A percentile compares a stretch with the other conserved stretches of the same genome.
Conservation (phyloP, 2,888 invertebrate genomes). For the Phrixothrix hirtus region DNA sequence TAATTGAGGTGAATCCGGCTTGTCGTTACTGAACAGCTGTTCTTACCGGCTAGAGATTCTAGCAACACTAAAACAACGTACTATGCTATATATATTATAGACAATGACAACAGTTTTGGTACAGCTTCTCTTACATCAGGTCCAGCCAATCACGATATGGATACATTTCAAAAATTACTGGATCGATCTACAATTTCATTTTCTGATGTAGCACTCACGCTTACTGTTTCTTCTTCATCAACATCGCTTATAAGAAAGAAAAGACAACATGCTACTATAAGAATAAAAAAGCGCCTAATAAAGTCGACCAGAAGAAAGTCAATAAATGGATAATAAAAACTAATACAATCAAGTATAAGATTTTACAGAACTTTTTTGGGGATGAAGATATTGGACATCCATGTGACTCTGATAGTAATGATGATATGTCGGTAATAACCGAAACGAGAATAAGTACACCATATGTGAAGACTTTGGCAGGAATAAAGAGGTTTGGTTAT, state of each 20-base stretch:
- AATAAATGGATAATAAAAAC: neutral
- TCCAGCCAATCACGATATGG: too few relatives aligned
- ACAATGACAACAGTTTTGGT: too few relatives aligned
- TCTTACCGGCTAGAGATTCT: conserved; percentile 26
- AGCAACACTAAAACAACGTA: neutral
- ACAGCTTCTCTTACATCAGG: too few relatives aligned
- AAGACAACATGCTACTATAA: conserved; percentile 1
- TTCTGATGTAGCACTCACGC: neutral
- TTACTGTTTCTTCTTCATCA: neutral
- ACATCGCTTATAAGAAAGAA: neutral
- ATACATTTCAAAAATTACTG: too few relatives aligned
- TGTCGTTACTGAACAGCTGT: conserved; percentile 37
- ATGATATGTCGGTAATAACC: neutral
- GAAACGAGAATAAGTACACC: neutral
- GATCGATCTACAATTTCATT: neutral
- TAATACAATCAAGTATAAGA: neutral
- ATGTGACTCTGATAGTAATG: neutral
- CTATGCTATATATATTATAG: too few relatives aligned
- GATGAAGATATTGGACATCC: neutral
- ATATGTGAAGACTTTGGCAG: conserved; percentile 24
- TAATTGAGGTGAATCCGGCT: conserved; percentile 19
- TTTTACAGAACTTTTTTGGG: neutral
- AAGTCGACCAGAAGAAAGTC: neutral
- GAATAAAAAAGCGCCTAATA: neutral
- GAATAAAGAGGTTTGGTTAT: conserved; percentile 19